Evolutionary conservation across 2,113 vertebrate genomes (phyloP).

Genomic region (Elanus axillaris): DNA sequence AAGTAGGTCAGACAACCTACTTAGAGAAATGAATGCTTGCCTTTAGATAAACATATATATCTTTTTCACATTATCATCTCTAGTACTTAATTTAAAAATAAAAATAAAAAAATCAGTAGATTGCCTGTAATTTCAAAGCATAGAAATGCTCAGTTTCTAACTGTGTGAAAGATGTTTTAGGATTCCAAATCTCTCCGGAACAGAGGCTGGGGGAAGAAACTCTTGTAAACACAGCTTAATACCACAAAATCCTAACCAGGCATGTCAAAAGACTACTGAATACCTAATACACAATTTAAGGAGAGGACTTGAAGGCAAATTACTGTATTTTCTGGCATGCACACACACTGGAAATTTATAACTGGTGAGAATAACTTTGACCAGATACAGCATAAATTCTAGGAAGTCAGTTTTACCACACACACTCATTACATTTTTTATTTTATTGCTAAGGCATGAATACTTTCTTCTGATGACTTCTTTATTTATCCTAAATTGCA

Average conservation of each 20-base stretch:
- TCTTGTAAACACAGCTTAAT: conserved; percentile 1
- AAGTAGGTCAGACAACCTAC: conserved; percentile 67
- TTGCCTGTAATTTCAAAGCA: not conserved
- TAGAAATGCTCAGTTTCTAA: not conserved
- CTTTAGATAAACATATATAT: not conserved
- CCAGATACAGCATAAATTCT: not conserved
- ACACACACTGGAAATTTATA: not conserved
- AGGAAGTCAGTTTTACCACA: not conserved
- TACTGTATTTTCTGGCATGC: not conserved
- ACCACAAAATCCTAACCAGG: not conserved
- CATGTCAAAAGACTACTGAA: not conserved
- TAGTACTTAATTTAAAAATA: not conserved
- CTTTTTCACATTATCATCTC: not conserved
- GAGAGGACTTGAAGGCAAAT: not conserved
- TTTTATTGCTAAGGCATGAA: not conserved
- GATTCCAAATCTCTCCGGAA: not conserved
- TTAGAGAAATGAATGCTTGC: conserved; percentile 13
- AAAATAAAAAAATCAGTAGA: not conserved
- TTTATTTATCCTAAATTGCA: not conserved
- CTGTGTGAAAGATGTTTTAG: not conserved
- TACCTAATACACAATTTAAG: not conserved
- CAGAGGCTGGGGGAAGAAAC: not conserved
- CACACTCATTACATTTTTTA: not conserved
- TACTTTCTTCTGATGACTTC: not conserved
- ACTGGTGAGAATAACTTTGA: not conserved